Percentiles rank a stretch among this genome's conserved stretches.
Evolutionary conservation across 2,113 vertebrate genomes (phyloP).

Genomic region (Fregata magnificens): DNA sequence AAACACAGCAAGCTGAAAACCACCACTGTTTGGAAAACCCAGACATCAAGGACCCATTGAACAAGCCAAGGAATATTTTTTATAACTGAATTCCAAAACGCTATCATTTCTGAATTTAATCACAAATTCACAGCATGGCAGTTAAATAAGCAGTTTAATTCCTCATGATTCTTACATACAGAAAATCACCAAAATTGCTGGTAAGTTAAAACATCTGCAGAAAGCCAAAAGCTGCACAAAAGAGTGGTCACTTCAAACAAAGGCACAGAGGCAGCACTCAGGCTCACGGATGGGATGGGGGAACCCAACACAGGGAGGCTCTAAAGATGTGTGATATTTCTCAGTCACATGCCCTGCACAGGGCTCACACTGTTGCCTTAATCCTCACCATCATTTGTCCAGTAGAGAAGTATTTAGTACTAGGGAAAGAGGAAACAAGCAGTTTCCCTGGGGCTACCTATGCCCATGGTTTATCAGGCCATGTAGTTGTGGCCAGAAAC

Average conservation of each 20-base stretch:
- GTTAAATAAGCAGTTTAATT: background rate
- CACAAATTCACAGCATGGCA: background rate
- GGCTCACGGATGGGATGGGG: background rate
- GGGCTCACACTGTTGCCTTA: background rate
- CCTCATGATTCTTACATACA: background rate
- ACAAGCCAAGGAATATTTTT: background rate
- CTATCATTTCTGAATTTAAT: background rate
- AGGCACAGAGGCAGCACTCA: background rate
- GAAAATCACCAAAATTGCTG: background rate
- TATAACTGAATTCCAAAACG: background rate
- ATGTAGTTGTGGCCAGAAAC: no score
- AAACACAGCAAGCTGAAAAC: background rate
- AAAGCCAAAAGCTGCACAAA: background rate
- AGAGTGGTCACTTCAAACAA: background rate
- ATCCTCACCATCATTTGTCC: background rate
- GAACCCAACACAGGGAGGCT: background rate
- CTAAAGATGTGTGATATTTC: background rate
- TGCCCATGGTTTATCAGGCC: no score
- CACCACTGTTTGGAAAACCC: background rate
- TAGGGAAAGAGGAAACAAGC: background rate
- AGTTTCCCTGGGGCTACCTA: no score
- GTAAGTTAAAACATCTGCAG: background rate
- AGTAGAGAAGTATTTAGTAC: background rate
- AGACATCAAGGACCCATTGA: background rate
- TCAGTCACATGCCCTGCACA: background rate